Conservation (phyloP, 2,888 invertebrate species). For the Formica aserva region DNA sequence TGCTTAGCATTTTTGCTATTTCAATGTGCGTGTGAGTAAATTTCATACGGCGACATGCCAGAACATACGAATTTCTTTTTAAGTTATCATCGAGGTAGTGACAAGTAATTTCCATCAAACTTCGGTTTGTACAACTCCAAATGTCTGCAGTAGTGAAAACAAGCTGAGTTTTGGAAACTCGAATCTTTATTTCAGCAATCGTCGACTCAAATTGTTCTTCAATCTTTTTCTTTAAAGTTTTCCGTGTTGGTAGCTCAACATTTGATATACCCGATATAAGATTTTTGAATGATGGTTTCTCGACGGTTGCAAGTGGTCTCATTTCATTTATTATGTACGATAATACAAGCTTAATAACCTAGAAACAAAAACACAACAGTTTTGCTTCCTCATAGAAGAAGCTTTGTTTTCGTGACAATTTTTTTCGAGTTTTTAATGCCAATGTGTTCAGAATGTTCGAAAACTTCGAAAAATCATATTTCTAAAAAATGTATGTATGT, state of each 20-base stretch:
- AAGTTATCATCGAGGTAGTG: slow-evolving; percentile 50
- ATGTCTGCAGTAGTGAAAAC: slow-evolving; percentile 58
- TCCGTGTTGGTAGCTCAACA: slow-evolving; percentile 16
- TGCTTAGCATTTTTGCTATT: slow-evolving; percentile 50
- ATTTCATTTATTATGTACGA: slow-evolving; percentile 11
- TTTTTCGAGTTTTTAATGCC: no score
- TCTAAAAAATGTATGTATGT: no score
- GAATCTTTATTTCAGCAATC: slow-evolving; percentile 14
- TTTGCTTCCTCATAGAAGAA: no score
- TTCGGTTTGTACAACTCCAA: slow-evolving; percentile 49
- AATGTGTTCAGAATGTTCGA: no score
- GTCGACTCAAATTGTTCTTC: slow-evolving; percentile 30
- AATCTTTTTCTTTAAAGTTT: slow-evolving; percentile 21
- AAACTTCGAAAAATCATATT: no score
- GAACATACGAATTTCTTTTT: slow-evolving; percentile 47
- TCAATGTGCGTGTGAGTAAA: slow-evolving; percentile 52
- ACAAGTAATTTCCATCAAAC: slow-evolving; percentile 47
- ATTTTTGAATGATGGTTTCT: slow-evolving; percentile 23
- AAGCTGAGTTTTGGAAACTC: slow-evolving; percentile 16
- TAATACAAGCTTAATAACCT: slow-evolving; percentile 25
- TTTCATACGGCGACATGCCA: slow-evolving; percentile 57
- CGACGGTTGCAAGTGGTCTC: slow-evolving; percentile 16
- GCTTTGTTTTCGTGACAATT: no score
- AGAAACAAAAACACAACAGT: neutral
- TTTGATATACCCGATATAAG: slow-evolving; percentile 19